These are phyloP conservation scores for Hippocampus mohnikei DNA, from an alignment of 2,113 vertebrate genomes.

Conservation along the genomic window DNA sequence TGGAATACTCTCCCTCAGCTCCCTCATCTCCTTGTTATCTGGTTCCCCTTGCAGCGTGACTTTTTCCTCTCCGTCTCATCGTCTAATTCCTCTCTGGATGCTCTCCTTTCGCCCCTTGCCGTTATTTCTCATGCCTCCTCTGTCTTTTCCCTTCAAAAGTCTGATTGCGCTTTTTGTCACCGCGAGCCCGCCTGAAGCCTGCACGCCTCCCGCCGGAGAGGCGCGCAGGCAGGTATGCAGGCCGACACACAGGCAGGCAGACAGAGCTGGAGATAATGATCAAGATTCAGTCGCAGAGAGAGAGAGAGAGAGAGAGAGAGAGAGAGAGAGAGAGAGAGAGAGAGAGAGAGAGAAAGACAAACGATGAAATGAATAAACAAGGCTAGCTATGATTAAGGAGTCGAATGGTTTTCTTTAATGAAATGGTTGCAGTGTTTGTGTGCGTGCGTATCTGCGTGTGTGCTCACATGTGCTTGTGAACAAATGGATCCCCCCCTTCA, in stretches of 20 bases:
- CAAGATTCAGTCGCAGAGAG: conserved; percentile 22
- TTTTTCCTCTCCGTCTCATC: conserved; percentile 32
- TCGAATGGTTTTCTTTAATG: conserved; percentile 25
- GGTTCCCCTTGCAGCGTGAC: conserved; percentile 32
- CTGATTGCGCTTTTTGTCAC: conserved; percentile 57
- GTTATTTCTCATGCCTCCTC: not conserved
- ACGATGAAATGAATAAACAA: conserved; percentile 14
- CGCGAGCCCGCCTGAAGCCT: conserved; percentile 28
- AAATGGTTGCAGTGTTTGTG: conserved; percentile 7
- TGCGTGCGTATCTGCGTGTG: not conserved
- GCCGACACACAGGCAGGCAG: conserved; percentile 20
- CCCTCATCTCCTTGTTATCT: conserved; percentile 28
- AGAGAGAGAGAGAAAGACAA: conserved; percentile 10
- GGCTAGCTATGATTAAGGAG: conserved; percentile 26
- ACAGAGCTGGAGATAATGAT: conserved; percentile 45
- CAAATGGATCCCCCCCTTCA: not conserved
- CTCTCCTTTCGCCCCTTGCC: conserved; percentile 16
- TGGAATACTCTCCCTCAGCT: conserved; percentile 46
- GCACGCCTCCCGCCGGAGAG: conserved; percentile 39
- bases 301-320: conserved; percentile 14
- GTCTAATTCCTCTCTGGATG: conserved; percentile 9
- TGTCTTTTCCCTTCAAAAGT: conserved; percentile 45
- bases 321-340: conserved; percentile 17
- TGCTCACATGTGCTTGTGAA: not conserved
- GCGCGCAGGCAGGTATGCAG: conserved; percentile 25